Evolutionary conservation across 2,113 vertebrate genomes (phyloP).

Genomic region (Arenaria interpres): DNA sequence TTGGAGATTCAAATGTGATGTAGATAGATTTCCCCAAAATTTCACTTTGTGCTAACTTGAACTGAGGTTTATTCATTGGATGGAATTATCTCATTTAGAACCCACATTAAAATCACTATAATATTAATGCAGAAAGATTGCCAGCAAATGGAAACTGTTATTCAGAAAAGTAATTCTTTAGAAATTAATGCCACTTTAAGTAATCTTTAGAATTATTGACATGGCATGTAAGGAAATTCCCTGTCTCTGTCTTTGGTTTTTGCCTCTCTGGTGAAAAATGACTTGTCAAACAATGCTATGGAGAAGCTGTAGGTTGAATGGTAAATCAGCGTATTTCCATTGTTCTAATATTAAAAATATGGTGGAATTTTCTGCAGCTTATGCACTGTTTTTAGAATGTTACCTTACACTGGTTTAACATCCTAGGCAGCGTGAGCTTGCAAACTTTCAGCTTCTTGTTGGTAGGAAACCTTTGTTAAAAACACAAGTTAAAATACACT

Average conservation of each 20-base stretch:
- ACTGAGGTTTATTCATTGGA: neutral
- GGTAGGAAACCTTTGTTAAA: neutral
- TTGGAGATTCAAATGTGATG: neutral
- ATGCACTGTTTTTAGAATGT: neutral
- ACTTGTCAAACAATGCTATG: no score
- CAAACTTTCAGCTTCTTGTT: neutral
- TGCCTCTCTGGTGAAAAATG: neutral
- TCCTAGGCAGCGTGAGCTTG: neutral
- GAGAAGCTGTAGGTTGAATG: neutral
- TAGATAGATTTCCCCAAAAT: neutral
- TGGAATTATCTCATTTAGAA: neutral
- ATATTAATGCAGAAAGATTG: neutral
- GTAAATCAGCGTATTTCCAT: neutral
- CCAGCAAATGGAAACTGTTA: neutral
- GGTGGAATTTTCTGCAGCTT: neutral
- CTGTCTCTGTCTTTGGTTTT: neutral
- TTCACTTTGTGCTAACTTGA: neutral
- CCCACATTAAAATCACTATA: fast-evolving
- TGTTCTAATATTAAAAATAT: neutral
- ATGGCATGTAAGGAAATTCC: neutral
- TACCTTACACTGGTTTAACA: neutral
- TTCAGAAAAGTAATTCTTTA: neutral
- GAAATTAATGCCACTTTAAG: neutral
- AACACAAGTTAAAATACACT: neutral
- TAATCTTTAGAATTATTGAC: neutral